phyloP scores from a whole-genome alignment of 1,140 invertebrate genomes.

The Aphis gossypii region DNA sequence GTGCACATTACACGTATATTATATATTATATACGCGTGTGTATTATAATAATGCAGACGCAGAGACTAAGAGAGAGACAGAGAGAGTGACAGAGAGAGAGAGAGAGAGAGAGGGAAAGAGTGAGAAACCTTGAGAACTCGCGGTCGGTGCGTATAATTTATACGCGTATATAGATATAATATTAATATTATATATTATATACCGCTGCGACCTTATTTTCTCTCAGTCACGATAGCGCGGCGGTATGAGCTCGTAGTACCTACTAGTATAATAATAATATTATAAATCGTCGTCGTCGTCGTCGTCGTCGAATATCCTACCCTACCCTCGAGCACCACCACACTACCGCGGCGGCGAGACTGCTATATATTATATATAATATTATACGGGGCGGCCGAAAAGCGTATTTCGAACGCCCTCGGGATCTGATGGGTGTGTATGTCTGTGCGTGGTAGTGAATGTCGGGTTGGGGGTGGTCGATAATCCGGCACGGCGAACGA shows the following conservation, averaged over 20 bases:
- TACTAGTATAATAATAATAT: constrained; percentile 18
- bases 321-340: background rate
- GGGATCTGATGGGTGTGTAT: background rate
- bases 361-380: background rate
- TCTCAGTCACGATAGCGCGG: background rate
- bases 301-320: background rate
- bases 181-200: constrained; percentile 20
- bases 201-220: constrained; percentile 37
- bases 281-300: constrained; percentile 9
- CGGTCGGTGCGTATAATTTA: background rate
- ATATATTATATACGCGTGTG: background rate
- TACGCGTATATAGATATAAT: background rate
- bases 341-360: background rate
- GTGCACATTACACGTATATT: background rate
- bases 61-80: background rate
- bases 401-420: constrained; percentile 32
- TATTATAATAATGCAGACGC: constrained; percentile 15
- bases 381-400: background rate
- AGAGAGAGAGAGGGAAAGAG: background rate
- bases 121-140: constrained; percentile 41
- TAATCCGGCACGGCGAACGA: background rate
- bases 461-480: constrained; percentile 20
- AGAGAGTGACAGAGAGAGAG: background rate
- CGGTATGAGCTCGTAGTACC: background rate
- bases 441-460: background rate